Evolutionary conservation across 1,140 invertebrate genomes (phyloP).

Genomic region (Eumeta japonica): DNA sequence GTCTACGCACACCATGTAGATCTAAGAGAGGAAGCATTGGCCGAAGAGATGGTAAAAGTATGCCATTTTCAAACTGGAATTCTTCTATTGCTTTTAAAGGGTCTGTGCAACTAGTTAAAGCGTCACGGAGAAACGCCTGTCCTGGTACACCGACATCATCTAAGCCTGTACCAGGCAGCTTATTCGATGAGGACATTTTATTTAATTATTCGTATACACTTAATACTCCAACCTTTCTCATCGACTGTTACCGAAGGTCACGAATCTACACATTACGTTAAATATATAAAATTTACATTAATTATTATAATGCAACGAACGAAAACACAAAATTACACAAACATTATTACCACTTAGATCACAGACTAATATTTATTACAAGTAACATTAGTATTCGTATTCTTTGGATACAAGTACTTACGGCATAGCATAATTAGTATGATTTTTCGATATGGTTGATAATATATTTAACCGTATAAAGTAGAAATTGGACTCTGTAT

Average conservation of each 20-base stretch:
- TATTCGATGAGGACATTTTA: conserved; percentile 44
- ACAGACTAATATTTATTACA: too few relatives aligned
- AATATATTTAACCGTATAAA: too few relatives aligned
- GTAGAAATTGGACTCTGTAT: too few relatives aligned
- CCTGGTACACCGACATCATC: conserved; percentile 93
- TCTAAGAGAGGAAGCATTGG: conserved; percentile 94
- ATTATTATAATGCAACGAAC: too few relatives aligned
- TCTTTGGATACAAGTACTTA: too few relatives aligned
- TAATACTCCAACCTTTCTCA: not conserved
- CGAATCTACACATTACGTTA: too few relatives aligned
- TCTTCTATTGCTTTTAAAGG: conserved; percentile 95
- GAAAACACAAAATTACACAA: too few relatives aligned
- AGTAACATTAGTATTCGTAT: too few relatives aligned
- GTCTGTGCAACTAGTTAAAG: conserved; percentile 93
- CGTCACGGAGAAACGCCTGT: conserved; percentile 83
- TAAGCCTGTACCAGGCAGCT: conserved; percentile 60
- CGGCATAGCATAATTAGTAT: too few relatives aligned
- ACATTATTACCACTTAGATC: too few relatives aligned
- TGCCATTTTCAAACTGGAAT: conserved; percentile 96
- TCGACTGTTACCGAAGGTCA: not conserved
- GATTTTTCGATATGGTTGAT: too few relatives aligned
- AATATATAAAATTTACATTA: too few relatives aligned
- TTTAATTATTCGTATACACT: not conserved
- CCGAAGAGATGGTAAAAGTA: conserved; percentile 85
- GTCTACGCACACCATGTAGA: conserved; percentile 84